These are phyloP conservation scores for Drosophila nigromelanica DNA, from an alignment of 1,140 invertebrate species.

Conservation along the genomic window DNA sequence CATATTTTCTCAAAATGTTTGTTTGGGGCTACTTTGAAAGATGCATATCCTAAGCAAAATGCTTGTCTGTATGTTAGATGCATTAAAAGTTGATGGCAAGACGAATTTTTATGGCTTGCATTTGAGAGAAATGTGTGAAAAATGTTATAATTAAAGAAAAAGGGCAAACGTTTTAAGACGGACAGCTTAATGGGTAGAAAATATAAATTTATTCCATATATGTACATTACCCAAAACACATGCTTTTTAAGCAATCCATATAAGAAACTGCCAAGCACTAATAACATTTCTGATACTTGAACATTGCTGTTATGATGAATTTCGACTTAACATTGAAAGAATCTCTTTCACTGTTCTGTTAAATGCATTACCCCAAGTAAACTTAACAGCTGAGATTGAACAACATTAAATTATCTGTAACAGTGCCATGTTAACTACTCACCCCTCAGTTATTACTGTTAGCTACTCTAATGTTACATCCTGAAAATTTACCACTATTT, in stretches of 20 bases:
- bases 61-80: not conserved
- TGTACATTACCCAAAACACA: not conserved
- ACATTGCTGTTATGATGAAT: not conserved
- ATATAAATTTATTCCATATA: not conserved
- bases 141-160: not conserved
- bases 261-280: no score
- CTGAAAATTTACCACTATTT: constrained; percentile 55
- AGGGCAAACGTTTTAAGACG: not conserved
- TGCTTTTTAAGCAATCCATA: not conserved
- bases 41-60: constrained; percentile 18
- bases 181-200: not conserved
- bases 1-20: constrained; percentile 8
- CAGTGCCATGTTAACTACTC: not conserved
- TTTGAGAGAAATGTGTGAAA: constrained; percentile 16
- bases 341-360: constrained; percentile 10
- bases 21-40: constrained; percentile 12
- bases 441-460: not conserved
- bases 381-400: not conserved
- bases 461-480: not conserved
- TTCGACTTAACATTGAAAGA: not conserved
- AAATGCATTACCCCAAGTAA: not conserved
- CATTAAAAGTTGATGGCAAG: not conserved
- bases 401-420: not conserved
- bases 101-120: constrained; percentile 13
- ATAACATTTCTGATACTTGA: not conserved